Evolutionary conservation across 2,113 vertebrate species (phyloP).

Genomic region (Forbesichthys papilliferus): DNA sequence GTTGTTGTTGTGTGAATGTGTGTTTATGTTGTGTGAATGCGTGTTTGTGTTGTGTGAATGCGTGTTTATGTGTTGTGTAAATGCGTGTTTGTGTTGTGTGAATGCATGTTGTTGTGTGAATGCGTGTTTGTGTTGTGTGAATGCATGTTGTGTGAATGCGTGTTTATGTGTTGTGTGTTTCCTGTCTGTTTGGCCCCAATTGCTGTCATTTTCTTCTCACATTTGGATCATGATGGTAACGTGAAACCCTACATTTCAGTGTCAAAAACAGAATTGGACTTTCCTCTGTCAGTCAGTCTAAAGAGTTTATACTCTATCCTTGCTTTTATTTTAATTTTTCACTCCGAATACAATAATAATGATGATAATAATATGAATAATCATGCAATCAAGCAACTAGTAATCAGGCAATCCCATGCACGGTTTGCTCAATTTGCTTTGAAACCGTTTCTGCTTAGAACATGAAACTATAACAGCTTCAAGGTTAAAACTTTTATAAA

Average conservation of each 20-base stretch:
- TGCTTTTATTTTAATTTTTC: not conserved
- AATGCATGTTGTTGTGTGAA: too few species aligned
- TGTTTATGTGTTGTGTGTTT: too few species aligned
- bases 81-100: too few species aligned
- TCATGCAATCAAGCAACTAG: not conserved
- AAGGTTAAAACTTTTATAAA: too few species aligned
- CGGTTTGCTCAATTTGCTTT: not conserved
- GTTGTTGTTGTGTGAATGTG: too few species aligned
- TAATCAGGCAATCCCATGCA: not conserved
- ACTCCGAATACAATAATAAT: not conserved
- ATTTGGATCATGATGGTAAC: not conserved
- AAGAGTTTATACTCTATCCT: not conserved
- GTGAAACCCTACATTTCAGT: not conserved
- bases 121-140: too few species aligned
- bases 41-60: too few species aligned
- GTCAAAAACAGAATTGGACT: not conserved
- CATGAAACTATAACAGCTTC: not conserved
- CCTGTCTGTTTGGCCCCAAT: too few species aligned
- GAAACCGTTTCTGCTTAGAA: not conserved
- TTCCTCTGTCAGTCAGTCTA: not conserved
- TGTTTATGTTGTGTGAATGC: too few species aligned
- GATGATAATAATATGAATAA: too few species aligned
- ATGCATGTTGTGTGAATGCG: too few species aligned
- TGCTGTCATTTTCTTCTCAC: not conserved
- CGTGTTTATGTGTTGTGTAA: too few species aligned